Conservation (phyloP, 1,140 invertebrate genomes). For the Ceratina calcarata region DNA sequence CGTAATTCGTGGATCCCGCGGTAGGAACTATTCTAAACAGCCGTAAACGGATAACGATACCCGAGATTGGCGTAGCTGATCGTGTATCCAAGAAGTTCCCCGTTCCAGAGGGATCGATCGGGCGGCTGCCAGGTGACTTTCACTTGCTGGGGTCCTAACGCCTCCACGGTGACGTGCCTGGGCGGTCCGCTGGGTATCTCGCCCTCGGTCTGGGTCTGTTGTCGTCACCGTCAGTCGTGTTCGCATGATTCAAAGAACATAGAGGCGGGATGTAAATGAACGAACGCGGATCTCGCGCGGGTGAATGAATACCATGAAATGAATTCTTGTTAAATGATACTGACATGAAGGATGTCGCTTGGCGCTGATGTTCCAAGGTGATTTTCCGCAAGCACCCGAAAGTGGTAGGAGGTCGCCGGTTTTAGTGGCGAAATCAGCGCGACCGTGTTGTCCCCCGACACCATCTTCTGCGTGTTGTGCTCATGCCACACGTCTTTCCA, state of each 20-base stretch:
- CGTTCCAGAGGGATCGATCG: slow-evolving; percentile 82
- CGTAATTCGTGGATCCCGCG: slow-evolving; percentile 20
- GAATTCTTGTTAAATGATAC: slow-evolving; percentile 66
- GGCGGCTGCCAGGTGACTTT: slow-evolving; percentile 84
- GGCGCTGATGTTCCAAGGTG: slow-evolving; percentile 84
- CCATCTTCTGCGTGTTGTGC: slow-evolving; percentile 80
- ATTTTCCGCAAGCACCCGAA: slow-evolving; percentile 86
- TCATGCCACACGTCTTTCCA: slow-evolving; percentile 82
- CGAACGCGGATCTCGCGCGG: not conserved
- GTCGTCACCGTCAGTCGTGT: not conserved
- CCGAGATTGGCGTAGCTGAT: slow-evolving; percentile 81
- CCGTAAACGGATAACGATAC: slow-evolving; percentile 67
- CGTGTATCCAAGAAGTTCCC: slow-evolving; percentile 84
- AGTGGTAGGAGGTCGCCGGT: slow-evolving; percentile 85
- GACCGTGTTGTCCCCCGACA: slow-evolving; percentile 82
- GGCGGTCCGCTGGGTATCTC: slow-evolving; percentile 84
- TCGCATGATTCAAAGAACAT: too few relatives aligned
- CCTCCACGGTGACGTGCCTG: slow-evolving; percentile 81
- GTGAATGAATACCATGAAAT: slow-evolving; percentile 33
- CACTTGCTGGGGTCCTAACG: slow-evolving; percentile 82
- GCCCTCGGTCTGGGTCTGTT: slow-evolving; percentile 82
- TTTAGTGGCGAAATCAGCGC: slow-evolving; percentile 82
- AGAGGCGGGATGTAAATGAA: not conserved
- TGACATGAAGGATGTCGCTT: slow-evolving; percentile 83
- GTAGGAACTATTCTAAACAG: slow-evolving; percentile 52